phyloP scores from a whole-genome alignment of 2,888 invertebrate genomes.

The Biston betularia region DNA sequence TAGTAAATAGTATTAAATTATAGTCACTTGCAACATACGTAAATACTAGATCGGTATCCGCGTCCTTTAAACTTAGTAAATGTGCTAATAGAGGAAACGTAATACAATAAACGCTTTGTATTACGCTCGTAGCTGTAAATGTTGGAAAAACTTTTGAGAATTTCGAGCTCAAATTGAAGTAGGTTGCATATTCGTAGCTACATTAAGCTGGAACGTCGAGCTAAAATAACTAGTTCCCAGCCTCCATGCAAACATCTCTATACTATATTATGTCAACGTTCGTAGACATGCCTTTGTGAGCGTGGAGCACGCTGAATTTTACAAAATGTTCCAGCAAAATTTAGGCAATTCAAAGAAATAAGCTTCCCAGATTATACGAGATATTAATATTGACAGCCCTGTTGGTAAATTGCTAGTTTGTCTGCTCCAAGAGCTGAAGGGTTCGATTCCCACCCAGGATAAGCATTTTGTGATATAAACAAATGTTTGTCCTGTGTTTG shows the following conservation, averaged over 20 bases:
- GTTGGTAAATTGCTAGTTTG: too few species aligned
- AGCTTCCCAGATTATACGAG: not conserved
- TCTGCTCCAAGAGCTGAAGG: too few species aligned
- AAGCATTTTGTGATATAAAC: too few species aligned
- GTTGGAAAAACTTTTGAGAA: not conserved
- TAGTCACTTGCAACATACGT: not conserved
- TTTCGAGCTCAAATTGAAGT: slow-evolving; percentile 1
- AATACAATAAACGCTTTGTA: slow-evolving; percentile 5
- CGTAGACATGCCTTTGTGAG: slow-evolving; percentile 6
- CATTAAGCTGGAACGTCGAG: not conserved
- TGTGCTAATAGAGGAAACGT: slow-evolving; percentile 1
- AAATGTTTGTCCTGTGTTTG: too few species aligned
- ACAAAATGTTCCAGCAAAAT: slow-evolving; percentile 7
- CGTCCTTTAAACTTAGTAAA: slow-evolving; percentile 4
- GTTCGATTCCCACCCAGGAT: too few species aligned
- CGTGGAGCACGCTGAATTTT: not conserved
- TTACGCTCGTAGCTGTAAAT: not conserved
- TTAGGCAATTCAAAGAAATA: not conserved
- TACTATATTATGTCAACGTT: slow-evolving; percentile 1
- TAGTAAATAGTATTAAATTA: not conserved
- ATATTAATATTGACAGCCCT: not conserved
- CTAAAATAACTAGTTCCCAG: slow-evolving; percentile 3
- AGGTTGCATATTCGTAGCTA: not conserved
- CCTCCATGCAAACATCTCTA: not conserved
- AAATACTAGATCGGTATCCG: slow-evolving; percentile 4